phyloP scores from a whole-genome alignment of 1,140 invertebrate genomes.

The Cydia fagiglandana region DNA sequence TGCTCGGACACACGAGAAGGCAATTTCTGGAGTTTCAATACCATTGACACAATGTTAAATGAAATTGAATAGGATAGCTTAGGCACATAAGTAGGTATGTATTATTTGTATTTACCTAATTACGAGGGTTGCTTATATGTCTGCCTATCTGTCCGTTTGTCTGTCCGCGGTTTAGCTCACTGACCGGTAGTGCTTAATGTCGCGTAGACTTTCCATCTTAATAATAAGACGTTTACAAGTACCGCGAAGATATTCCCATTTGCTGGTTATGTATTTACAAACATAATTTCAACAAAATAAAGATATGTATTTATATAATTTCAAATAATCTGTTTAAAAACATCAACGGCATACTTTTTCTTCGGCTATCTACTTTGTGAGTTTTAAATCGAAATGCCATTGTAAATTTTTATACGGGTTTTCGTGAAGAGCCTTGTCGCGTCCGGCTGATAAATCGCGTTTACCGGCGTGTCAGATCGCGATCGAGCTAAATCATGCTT shows the following conservation, averaged over 20 bases:
- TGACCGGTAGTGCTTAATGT: no score
- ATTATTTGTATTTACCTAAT: background rate
- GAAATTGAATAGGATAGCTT: background rate
- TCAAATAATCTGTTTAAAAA: no score
- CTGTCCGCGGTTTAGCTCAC: no score
- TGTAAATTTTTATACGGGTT: slow-evolving; percentile 6
- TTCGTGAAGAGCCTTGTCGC: slow-evolving; percentile 14
- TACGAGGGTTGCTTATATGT: no score
- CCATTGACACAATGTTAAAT: slow-evolving; percentile 37
- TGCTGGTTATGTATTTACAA: no score
- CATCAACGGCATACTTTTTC: background rate
- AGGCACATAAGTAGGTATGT: background rate
- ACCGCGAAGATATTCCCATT: no score
- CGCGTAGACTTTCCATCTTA: no score
- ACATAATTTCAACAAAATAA: no score
- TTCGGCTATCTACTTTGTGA: slow-evolving; percentile 37
- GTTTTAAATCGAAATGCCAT: slow-evolving; percentile 36
- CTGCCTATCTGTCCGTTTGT: no score
- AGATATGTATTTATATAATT: no score
- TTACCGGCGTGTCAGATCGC: slow-evolving; percentile 43
- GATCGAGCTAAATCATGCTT: slow-evolving; percentile 60
- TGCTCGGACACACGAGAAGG: slow-evolving; percentile 18
- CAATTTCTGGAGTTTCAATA: slow-evolving; percentile 20
- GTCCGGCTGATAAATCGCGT: slow-evolving; percentile 24
- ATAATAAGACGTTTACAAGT: no score